Base-by-base conservation (phyloP, 1,140 invertebrate genomes). In the Microplitis demolitor region DNA sequence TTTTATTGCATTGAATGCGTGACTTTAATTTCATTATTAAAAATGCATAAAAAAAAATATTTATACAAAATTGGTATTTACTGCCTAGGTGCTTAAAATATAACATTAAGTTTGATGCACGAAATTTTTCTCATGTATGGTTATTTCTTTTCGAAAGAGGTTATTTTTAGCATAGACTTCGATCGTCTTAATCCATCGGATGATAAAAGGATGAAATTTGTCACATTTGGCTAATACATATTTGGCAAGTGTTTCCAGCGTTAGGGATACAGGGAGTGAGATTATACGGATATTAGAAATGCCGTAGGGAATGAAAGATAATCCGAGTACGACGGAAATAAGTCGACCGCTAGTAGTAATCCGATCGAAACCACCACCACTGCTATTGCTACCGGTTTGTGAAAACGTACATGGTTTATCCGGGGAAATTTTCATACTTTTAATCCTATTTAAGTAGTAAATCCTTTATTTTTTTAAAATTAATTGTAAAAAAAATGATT, bases 231-330 rank as follows among this genome's bases (percentile, higher is more conserved):
- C 37, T 45, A 16, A 60, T 45, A 60, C 35, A 61, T 31, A 60
- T 61, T 69, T 45, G 54, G 67, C 67, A 61, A 69, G 67, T 60
- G 56, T 58, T 58, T 24, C 16, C 51, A 56, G 50, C 56, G 50
- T 68, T n/a, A n/a, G 14, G n/a, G 53, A 68, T 68, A 33, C 53
- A 34, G 33, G 34, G 66, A 56, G 58, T 56, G 66, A 68, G 66
- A 68, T 68, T 68, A 68, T 56, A 68, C 66, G 53, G 53, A 68
- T 68, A 68, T 68, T 58, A 68, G 56, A 56, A 68, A 31, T 58
- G 56, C 56, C 66, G 34, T 64, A 64, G 56, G 56, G 56, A 58
- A 58, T 58, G 56, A 31, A 37, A 60, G 37, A 61, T 60, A 69
- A 69, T 69, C 54, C 67, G 50, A 51, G 39, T 69, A 69, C 56